phyloP scores from a whole-genome alignment of 2,113 vertebrate genomes.

The Carassius auratus region DNA sequence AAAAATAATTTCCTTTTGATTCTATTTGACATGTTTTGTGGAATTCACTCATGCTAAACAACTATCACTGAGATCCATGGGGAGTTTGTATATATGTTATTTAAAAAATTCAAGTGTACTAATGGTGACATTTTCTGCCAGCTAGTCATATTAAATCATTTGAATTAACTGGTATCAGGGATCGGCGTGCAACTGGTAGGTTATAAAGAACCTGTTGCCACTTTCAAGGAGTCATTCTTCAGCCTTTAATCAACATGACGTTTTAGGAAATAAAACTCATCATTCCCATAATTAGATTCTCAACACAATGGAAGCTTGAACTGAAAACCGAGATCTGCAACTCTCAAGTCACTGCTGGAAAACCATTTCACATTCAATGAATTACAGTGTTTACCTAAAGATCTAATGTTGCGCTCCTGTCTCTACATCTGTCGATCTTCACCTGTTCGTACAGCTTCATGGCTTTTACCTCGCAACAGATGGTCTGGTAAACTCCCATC shows the following conservation, averaged over 20 bases:
- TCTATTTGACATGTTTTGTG: neutral
- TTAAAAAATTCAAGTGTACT: neutral
- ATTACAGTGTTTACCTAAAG: neutral
- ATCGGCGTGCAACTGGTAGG: neutral
- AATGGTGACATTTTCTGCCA: neutral
- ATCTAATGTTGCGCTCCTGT: neutral
- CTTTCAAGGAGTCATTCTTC: neutral
- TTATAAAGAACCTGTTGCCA: constrained; percentile 9
- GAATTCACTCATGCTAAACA: neutral
- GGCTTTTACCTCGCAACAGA: neutral
- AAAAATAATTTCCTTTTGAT: neutral
- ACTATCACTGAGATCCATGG: neutral
- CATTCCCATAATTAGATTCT: neutral
- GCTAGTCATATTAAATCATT: neutral
- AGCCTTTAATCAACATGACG: neutral
- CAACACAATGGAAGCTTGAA: too few species aligned
- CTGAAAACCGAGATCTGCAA: neutral
- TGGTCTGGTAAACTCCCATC: neutral
- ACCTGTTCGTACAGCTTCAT: neutral
- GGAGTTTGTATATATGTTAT: too few species aligned
- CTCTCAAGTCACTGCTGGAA: neutral
- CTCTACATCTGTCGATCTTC: neutral
- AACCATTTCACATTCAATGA: neutral
- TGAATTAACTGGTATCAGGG: neutral
- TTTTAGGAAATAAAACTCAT: neutral